Base-by-base conservation (phyloP, 2,888 invertebrate genomes). In the Lasioglossum calceatum region DNA sequence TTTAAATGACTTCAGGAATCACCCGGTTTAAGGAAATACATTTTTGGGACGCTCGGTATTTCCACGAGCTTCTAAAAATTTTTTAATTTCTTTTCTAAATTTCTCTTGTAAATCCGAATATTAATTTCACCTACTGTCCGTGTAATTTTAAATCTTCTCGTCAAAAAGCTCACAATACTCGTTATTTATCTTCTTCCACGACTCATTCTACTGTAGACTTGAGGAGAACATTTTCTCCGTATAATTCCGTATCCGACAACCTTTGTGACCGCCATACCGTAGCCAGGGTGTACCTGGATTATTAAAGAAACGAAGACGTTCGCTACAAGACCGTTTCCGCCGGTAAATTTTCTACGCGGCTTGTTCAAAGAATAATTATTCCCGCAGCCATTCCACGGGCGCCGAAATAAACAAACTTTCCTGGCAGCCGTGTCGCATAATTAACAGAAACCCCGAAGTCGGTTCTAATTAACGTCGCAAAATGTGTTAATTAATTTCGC, bases 391-490 rank as follows among this genome's bases (percentile, higher is more conserved):
- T 39, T 36, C 39, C 19, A 14, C 71, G 32, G 44, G 14, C 5
- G 7, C 14, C 36, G 64, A 19, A 39, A 58, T 78, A 71, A 83
- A 77, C 47, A 71, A 85, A 42, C 47, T 50, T 36, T 19, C n/a
- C n/a, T 4, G 14, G 23, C 19, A 14, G 36, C 2, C 44, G 27
- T 27, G 27, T 44, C 58, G 77, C 76, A 64, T 73, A 71, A 77
- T 74, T 75, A 74, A 74, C 67, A 71, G n/a, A 58, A 82, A 58
- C n/a, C 23, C 12, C 54, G 2, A 64, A 19, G 32, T 12, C 23
- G 39, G 58, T n/a, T n/a, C 67, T 74, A 82, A 81, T 84, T 81
- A 84, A 73, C 50, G 47, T 74, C 32, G 54, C 73, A 27, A 44
- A 72, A 54, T 61, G 39, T 76, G 77, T 54, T 70, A 81, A 81